Conservation (phyloP, 2,113 vertebrate species). For the Accipiter cooperii region DNA sequence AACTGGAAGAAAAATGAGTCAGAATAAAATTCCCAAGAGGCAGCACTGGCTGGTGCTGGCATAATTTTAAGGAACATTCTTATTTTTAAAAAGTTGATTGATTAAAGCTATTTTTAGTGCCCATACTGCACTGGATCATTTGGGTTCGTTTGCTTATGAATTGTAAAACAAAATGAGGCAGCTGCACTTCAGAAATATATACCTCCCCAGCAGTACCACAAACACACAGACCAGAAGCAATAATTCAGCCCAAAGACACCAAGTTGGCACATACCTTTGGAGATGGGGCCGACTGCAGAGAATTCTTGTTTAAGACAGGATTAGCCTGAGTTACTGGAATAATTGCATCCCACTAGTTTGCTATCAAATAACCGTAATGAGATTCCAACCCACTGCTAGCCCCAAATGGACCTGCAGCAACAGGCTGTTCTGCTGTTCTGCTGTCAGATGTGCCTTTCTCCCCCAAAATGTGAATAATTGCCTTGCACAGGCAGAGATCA, state of each 20-base stretch:
- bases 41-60: neutral
- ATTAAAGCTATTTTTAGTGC: slow-evolving; percentile 39
- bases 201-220: neutral
- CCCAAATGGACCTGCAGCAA: neutral
- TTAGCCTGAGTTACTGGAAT: neutral
- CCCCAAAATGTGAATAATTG: neutral
- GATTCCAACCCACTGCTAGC: neutral
- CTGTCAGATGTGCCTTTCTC: neutral
- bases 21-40: slow-evolving; percentile 7
- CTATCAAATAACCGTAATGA: neutral
- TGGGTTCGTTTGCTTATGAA: neutral
- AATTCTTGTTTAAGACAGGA: neutral
- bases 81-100: slow-evolving; percentile 30
- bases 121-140: neutral
- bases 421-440: neutral
- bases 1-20: slow-evolving; percentile 4
- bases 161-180: neutral
- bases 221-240: neutral
- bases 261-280: neutral
- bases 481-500: neutral
- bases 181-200: neutral
- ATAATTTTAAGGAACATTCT: neutral
- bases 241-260: neutral
- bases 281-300: neutral
- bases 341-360: neutral